Percentiles rank a stretch among this genome's conserved stretches.
Evolutionary conservation across 2,888 invertebrate species (phyloP).

Genomic region (Venusia cambrica): DNA sequence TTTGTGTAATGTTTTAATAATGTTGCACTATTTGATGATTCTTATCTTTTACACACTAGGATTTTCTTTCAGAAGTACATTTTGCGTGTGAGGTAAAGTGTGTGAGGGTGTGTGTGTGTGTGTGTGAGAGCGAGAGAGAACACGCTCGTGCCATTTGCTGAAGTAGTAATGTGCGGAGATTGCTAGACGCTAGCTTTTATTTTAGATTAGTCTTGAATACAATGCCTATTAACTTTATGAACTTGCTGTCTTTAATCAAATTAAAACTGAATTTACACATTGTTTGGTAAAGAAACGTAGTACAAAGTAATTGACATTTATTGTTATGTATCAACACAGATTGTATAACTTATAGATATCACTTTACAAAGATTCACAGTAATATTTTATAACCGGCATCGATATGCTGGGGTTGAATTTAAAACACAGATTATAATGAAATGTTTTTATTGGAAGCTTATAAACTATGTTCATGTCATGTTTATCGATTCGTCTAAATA

Average conservation of each 20-base stretch:
- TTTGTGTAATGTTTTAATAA: constrained; percentile 37
- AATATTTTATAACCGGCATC: constrained; percentile 22
- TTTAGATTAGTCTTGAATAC: constrained; percentile 19
- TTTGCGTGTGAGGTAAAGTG: constrained; percentile 23
- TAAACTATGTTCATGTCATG: constrained; percentile 18
- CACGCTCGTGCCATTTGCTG: constrained; percentile 45
- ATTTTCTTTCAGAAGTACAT: constrained; percentile 38
- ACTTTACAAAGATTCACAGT: constrained; percentile 22
- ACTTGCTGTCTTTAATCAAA: constrained; percentile 15
- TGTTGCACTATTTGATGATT: constrained; percentile 33
- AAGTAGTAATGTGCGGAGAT: constrained; percentile 25
- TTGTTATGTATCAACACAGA: constrained; percentile 46
- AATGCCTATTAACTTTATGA: constrained; percentile 19
- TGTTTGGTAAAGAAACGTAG: constrained; percentile 41
- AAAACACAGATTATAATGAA: constrained; percentile 18
- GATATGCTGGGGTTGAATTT: constrained; percentile 13
- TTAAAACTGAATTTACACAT: constrained; percentile 19
- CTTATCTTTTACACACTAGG: constrained; percentile 32
- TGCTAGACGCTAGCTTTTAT: constrained; percentile 29
- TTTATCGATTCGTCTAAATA: constrained; percentile 19
- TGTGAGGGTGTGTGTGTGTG: constrained; percentile 9
- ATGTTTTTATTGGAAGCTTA: constrained; percentile 26
- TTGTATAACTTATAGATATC: constrained; percentile 39
- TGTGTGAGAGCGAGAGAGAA: too few relatives aligned
- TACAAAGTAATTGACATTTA: constrained; percentile 50